A percentile compares a stretch with the other conserved stretches of the same genome.
Conservation (phyloP, 2,888 invertebrate species). For the Idaea dimidiata region DNA sequence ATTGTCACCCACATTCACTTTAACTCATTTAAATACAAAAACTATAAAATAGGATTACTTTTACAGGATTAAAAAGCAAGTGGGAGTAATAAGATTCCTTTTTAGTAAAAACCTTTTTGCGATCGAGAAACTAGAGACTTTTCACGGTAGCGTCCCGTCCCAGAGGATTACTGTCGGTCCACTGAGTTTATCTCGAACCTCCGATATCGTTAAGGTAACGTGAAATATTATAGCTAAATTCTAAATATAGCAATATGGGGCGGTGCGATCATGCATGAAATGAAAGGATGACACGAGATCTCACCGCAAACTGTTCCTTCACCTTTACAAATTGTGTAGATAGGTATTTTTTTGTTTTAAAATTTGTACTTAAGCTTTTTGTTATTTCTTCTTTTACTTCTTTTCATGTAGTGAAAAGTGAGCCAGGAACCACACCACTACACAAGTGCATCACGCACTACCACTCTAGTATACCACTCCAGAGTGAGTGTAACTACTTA, state of each 20-base stretch:
- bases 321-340: neutral
- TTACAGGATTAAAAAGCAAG: neutral
- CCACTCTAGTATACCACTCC: too few relatives aligned
- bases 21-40: neutral
- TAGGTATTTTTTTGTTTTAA: neutral
- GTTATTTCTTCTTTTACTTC: too few relatives aligned
- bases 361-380: too few relatives aligned
- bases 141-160: constrained; percentile 50
- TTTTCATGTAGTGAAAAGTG: too few relatives aligned
- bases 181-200: constrained; percentile 46
- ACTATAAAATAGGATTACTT: neutral
- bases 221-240: constrained; percentile 58
- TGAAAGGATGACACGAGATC: constrained; percentile 45
- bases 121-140: constrained; percentile 28
- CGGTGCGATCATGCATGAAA: constrained; percentile 57
- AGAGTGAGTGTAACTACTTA: too few relatives aligned
- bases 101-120: neutral
- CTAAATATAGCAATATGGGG: constrained; percentile 65
- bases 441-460: too few relatives aligned
- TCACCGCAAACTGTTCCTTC: constrained; percentile 2
- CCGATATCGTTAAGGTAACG: constrained; percentile 51
- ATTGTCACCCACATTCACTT: neutral
- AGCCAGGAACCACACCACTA: too few relatives aligned
- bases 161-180: constrained; percentile 63
- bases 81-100: neutral